Conservation (phyloP, 1,140 invertebrate species). For the Anthonomus grandis region DNA sequence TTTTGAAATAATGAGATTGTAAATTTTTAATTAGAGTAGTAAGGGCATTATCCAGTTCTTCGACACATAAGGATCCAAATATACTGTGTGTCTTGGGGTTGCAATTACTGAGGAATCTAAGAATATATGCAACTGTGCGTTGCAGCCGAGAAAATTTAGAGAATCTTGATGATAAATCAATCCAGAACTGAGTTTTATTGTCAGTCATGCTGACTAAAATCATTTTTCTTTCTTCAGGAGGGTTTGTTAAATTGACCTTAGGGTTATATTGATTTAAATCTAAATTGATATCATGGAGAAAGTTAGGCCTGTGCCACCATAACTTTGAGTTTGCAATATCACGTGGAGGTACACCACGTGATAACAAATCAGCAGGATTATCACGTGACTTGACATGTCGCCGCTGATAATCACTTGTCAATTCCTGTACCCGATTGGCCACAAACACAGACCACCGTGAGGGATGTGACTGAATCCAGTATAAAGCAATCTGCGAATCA, state of each 20-base stretch:
- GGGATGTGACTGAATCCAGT: neutral
- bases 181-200: no score
- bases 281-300: neutral
- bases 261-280: no score
- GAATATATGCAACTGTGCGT: neutral
- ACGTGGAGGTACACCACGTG: neutral
- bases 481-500: neutral
- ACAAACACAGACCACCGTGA: neutral
- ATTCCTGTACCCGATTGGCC: neutral
- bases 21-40: neutral
- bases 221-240: neutral
- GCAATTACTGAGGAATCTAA: neutral
- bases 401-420: neutral
- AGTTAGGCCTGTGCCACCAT: conserved; percentile 1
- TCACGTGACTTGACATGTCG: neutral
- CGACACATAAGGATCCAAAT: no score
- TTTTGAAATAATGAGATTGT: neutral
- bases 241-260: neutral
- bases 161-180: neutral
- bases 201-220: no score
- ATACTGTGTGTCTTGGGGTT: no score
- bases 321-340: neutral
- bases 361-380: conserved; percentile 1
- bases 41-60: no score
- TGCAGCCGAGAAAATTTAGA: neutral